These are phyloP conservation scores for Diplodus sargus DNA, from an alignment of 2,797 vertebrate genomes.

Conservation along the genomic window DNA sequence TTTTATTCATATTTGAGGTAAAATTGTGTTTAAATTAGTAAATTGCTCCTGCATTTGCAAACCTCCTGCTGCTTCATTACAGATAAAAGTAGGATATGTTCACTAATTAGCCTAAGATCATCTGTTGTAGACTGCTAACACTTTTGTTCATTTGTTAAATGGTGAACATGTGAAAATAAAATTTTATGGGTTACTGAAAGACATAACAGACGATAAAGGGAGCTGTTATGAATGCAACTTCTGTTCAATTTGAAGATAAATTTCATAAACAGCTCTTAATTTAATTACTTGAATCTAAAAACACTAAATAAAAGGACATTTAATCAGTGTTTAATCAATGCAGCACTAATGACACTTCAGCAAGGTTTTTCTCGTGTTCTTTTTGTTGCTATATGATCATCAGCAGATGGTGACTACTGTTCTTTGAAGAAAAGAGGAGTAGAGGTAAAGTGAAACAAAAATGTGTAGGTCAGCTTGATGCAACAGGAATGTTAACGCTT, in stretches of 20 bases:
- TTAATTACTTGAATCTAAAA: not conserved
- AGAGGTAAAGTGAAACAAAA: too few relatives aligned
- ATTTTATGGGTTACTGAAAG: not conserved
- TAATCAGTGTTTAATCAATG: not conserved
- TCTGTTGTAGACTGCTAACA: not conserved
- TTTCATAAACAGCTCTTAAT: not conserved
- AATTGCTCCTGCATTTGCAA: not conserved
- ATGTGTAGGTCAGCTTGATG: too few relatives aligned
- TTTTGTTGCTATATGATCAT: not conserved
- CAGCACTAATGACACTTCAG: not conserved
- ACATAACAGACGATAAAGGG: not conserved
- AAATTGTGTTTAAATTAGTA: slow-evolving; percentile 2
- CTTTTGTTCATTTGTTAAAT: not conserved
- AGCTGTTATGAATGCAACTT: not conserved
- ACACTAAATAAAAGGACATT: not conserved
- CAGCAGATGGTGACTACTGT: not conserved
- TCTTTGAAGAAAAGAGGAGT: not conserved
- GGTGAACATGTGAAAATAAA: not conserved
- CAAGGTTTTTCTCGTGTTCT: not conserved
- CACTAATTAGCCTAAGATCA: not conserved
- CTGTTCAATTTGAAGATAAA: not conserved
- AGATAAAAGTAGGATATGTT: slow-evolving; percentile 3
- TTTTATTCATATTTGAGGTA: not conserved
- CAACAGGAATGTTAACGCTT: not conserved
- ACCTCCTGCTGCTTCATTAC: not conserved